phyloP scores from a whole-genome alignment of 1,140 invertebrate species.

The Drosophila carrolli region DNA sequence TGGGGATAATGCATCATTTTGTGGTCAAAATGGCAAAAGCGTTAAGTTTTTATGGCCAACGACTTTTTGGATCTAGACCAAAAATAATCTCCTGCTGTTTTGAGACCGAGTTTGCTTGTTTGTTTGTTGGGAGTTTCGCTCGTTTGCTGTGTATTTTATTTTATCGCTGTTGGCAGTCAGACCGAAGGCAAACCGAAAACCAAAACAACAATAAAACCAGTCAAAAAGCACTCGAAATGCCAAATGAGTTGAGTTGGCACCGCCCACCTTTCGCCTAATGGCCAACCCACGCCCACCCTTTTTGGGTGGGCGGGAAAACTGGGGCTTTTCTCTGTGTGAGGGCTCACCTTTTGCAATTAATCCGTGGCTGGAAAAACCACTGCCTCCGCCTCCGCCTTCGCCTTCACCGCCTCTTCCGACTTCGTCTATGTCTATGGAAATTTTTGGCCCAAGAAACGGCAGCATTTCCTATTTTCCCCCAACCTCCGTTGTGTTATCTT shows the following conservation, averaged over 20 bases:
- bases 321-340: conserved; percentile 5
- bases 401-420: not conserved
- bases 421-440: conserved; percentile 30
- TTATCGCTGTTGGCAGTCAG: conserved; percentile 77
- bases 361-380: conserved; percentile 36
- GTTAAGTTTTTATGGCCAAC: conserved; percentile 81
- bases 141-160: conserved; percentile 81
- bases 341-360: conserved; percentile 62
- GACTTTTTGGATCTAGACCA: conserved; percentile 80
- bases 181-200: conserved; percentile 32
- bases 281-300: conserved; percentile 8
- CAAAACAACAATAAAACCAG: conserved; percentile 79
- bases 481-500: conserved; percentile 12
- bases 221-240: conserved; percentile 82
- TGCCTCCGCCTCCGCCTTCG: conserved; percentile 1
- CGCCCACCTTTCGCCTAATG: conserved; percentile 56
- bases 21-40: conserved; percentile 80
- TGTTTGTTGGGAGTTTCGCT: conserved; percentile 55
- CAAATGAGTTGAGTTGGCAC: conserved; percentile 69
- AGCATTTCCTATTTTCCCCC: not conserved
- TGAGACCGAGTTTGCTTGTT: conserved; percentile 21
- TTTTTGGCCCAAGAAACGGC: conserved; percentile 49
- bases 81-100: conserved; percentile 59
- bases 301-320: conserved; percentile 1
- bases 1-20: conserved; percentile 76